Percentiles rank a stretch among this genome's conserved stretches.
phyloP scores from a whole-genome alignment of 2,113 vertebrate species.

The Protomyctophum bolini region DNA sequence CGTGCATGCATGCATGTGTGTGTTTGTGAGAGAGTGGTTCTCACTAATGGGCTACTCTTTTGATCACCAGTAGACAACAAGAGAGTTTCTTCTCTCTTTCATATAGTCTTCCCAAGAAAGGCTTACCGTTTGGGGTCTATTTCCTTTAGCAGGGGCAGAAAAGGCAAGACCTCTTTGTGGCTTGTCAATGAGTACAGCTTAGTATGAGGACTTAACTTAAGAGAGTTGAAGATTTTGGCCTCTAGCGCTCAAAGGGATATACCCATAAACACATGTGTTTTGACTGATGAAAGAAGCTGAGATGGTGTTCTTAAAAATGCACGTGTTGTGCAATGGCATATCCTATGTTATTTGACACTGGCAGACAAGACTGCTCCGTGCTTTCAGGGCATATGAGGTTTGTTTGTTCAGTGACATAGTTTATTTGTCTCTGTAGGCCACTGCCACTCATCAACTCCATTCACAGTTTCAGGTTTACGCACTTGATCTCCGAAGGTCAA shows the following conservation, averaged over 20 bases:
- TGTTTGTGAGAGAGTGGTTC: too few species aligned
- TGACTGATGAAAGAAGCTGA: slow-evolving; percentile 67
- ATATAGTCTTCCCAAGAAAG: slow-evolving; percentile 42
- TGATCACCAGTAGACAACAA: slow-evolving; percentile 5
- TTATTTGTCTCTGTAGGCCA: too few species aligned
- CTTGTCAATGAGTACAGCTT: slow-evolving; percentile 44
- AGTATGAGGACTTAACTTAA: slow-evolving; percentile 63
- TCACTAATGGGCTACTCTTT: neutral
- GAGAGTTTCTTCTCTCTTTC: slow-evolving; percentile 20
- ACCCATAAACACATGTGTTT: slow-evolving; percentile 71
- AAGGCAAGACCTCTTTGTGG: slow-evolving; percentile 15
- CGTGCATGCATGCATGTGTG: too few species aligned
- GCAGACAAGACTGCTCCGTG: neutral
- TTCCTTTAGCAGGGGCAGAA: neutral
- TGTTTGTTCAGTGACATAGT: too few species aligned
- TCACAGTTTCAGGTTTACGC: too few species aligned
- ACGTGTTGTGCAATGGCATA: too few species aligned
- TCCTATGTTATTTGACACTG: slow-evolving; percentile 2
- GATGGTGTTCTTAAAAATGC: slow-evolving; percentile 45
- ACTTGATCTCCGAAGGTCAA: too few species aligned
- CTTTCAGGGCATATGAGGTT: neutral
- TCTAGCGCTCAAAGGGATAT: slow-evolving; percentile 45
- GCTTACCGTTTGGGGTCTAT: neutral
- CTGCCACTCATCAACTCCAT: too few species aligned
- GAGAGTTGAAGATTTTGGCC: slow-evolving; percentile 43